These are phyloP conservation scores for Stegodyphus dumicola DNA, from an alignment of 1,140 invertebrate genomes.

Conservation along the genomic window DNA sequence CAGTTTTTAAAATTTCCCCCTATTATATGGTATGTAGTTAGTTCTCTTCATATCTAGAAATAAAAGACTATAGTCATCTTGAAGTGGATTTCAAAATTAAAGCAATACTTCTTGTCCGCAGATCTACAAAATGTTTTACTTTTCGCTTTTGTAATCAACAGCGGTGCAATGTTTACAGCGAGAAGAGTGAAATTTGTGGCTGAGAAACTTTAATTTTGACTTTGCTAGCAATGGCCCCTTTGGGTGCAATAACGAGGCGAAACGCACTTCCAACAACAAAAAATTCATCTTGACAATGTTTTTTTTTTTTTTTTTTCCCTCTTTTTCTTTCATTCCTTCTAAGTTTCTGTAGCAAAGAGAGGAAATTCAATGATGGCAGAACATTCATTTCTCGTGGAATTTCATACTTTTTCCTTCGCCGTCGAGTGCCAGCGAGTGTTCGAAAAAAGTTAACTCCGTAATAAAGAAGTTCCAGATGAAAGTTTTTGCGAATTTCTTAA, in stretches of 20 bases:
- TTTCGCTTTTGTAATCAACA: neutral
- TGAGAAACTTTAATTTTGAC: constrained; percentile 54
- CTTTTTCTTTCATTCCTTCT: neutral
- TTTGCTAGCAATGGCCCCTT: constrained; percentile 33
- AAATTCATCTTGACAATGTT: neutral
- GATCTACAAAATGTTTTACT: neutral
- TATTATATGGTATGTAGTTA: too few relatives aligned
- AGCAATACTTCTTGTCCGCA: neutral
- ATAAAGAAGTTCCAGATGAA: neutral
- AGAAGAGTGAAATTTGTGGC: constrained; percentile 5
- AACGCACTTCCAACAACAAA: neutral
- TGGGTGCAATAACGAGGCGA: constrained; percentile 22
- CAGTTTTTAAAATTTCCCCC: too few relatives aligned
- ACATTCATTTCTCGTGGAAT: neutral
- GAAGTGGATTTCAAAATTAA: constrained; percentile 1
- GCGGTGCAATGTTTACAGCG: constrained; percentile 1
- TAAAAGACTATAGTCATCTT: too few relatives aligned
- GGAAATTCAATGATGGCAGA: neutral
- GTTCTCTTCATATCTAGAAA: too few relatives aligned
- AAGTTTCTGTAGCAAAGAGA: neutral
- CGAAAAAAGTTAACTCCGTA: too few relatives aligned
- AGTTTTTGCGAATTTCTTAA: neutral
- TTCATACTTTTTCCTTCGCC: too few relatives aligned
- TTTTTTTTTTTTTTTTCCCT: neutral
- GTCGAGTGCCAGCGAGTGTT: too few relatives aligned